Conservation (phyloP, 2,797 vertebrate genomes). For the Vireo griseus region DNA sequence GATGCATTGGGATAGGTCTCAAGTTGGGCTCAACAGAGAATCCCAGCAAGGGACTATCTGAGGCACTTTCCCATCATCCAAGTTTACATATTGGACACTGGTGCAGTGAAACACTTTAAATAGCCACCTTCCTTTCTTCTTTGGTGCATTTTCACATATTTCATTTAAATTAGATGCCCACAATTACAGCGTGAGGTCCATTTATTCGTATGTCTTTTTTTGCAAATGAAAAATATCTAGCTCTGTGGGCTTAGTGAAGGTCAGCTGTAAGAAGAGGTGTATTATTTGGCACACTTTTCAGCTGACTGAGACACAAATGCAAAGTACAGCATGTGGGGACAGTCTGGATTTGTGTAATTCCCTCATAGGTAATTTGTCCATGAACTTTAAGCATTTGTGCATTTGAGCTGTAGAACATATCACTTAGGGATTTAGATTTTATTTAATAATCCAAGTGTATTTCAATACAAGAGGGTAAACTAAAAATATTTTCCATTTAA, state of each 20-base stretch:
- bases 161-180: not conserved
- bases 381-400: not conserved
- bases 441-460: constrained; percentile 43
- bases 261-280: not conserved
- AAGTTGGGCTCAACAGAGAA: not conserved
- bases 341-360: constrained; percentile 12
- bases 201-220: not conserved
- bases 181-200: not conserved
- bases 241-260: not conserved
- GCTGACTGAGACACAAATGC: not conserved
- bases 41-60: not conserved
- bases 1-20: not conserved
- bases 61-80: not conserved
- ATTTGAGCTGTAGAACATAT: not conserved
- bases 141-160: not conserved
- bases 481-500: constrained; percentile 62
- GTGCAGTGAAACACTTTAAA: not conserved
- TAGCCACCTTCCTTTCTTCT: not conserved
- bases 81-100: not conserved
- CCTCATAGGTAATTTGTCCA: not conserved
- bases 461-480: constrained; percentile 57
- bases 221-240: not conserved
- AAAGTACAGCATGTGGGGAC: not conserved
- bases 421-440: constrained; percentile 24
- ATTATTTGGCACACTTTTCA: not conserved